Percentiles rank a stretch among this genome's conserved stretches.
Conservation (phyloP, 1,140 invertebrate species). For the Drosophila sturtevanti region DNA sequence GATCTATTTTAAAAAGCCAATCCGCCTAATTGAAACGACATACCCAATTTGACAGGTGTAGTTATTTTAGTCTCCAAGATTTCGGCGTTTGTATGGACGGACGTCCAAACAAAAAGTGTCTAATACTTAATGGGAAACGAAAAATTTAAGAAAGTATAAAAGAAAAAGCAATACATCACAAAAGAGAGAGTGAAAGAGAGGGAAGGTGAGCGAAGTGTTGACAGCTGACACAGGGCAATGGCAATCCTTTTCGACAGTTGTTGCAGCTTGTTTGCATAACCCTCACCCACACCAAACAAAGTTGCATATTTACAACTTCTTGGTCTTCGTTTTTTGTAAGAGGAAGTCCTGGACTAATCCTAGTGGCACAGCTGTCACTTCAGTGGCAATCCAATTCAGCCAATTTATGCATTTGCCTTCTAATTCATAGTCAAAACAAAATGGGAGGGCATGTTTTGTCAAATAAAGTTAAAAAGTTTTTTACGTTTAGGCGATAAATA, state of each 20-base stretch:
- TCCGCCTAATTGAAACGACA: too few species aligned
- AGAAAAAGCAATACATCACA: too few species aligned
- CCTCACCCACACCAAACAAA: neutral
- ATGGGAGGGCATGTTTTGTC: too few species aligned
- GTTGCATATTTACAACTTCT: slow-evolving; percentile 3
- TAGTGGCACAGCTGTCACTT: slow-evolving; percentile 23
- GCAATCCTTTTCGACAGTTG: neutral
- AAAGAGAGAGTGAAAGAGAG: too few species aligned
- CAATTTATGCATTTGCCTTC: slow-evolving; percentile 42
- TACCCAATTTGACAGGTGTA: too few species aligned
- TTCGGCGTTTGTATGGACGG: too few species aligned
- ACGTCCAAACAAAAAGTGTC: neutral
- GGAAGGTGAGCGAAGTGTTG: neutral
- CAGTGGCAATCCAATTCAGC: slow-evolving; percentile 14
- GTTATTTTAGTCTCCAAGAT: too few species aligned
- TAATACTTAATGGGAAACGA: slow-evolving; percentile 2
- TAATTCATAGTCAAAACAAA: slow-evolving; percentile 47
- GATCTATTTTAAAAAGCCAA: too few species aligned
- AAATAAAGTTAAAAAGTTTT: too few species aligned
- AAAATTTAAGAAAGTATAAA: too few species aligned
- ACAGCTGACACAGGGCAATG: slow-evolving; percentile 7
- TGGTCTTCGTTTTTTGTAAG: slow-evolving; percentile 15
- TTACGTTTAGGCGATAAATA: too few species aligned
- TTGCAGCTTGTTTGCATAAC: slow-evolving; percentile 26
- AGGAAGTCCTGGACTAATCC: slow-evolving; percentile 1